Conservation (phyloP, 1,140 invertebrate genomes). For the Ceratoteleas bidentatus region DNA sequence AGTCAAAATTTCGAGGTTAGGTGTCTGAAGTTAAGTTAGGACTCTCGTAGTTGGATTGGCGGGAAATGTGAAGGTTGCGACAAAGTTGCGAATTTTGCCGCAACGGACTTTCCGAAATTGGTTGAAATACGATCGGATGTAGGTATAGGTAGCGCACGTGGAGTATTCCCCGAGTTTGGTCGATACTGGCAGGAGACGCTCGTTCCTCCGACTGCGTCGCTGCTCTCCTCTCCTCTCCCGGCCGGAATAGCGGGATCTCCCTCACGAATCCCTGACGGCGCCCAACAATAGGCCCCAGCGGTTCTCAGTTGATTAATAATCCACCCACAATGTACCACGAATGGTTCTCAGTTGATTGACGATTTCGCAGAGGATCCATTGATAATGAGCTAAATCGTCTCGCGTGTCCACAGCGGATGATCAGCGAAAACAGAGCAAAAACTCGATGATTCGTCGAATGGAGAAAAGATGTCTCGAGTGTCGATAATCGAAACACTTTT, state of each 20-base stretch:
- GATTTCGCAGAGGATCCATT: constrained; percentile 60
- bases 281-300: constrained; percentile 73
- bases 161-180: constrained; percentile 59
- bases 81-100: constrained; percentile 8
- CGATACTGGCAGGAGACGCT: constrained; percentile 62
- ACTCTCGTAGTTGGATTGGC: no score
- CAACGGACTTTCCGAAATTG: constrained; percentile 4
- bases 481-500: no score
- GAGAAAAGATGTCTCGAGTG: no score
- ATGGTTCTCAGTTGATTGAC: constrained; percentile 80
- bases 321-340: constrained; percentile 77
- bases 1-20: no score
- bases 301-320: constrained; percentile 82
- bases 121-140: constrained; percentile 12
- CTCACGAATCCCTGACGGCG: constrained; percentile 56
- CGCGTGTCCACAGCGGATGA: constrained; percentile 20
- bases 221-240: constrained; percentile 34
- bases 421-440: no score
- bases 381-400: constrained; percentile 45
- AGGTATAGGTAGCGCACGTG: constrained; percentile 40
- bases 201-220: constrained; percentile 41
- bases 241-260: constrained; percentile 46
- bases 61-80: no score
- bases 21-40: no score
- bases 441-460: no score